Conservation (phyloP, 2,888 invertebrate genomes). For the Torymus tubicola region DNA sequence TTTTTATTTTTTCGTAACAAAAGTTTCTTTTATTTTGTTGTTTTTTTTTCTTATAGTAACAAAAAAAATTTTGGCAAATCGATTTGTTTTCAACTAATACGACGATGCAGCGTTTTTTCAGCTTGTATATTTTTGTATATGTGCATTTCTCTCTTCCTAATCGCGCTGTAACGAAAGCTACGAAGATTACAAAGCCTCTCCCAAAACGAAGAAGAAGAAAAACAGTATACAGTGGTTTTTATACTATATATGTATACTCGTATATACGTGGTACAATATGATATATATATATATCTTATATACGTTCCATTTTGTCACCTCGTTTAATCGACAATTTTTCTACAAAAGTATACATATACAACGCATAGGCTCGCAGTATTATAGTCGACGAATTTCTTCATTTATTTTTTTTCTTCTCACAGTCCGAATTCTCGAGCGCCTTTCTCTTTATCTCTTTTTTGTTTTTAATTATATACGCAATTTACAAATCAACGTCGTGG, state of each 20-base stretch:
- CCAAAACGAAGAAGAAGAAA: neutral
- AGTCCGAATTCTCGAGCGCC: constrained; percentile 36
- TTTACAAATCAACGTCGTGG: constrained; percentile 30
- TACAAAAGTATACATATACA: constrained; percentile 35
- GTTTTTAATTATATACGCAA: constrained; percentile 24
- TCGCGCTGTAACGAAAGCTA: too few relatives aligned
- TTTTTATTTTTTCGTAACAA: too few relatives aligned
- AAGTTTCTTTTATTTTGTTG: too few relatives aligned
- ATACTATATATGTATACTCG: too few relatives aligned
- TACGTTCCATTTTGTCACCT: constrained; percentile 8
- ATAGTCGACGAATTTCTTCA: constrained; percentile 1
- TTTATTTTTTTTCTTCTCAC: constrained; percentile 14
- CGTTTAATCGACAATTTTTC: neutral
- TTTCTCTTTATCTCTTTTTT: constrained; percentile 23
- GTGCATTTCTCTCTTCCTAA: too few relatives aligned
- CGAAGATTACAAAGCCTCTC: neutral
- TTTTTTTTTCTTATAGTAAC: too few relatives aligned
- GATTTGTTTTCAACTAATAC: too few relatives aligned
- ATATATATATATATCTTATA: constrained; percentile 20
- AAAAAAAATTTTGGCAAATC: too few relatives aligned
- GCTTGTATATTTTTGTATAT: too few relatives aligned
- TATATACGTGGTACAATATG: too few relatives aligned
- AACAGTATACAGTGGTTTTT: neutral
- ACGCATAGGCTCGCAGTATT: constrained; percentile 36
- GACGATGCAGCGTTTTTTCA: too few relatives aligned